A percentile compares a stretch with the other conserved stretches of the same genome.
Evolutionary conservation across 2,113 vertebrate genomes (phyloP).

Genomic region (Raja brachyura): DNA sequence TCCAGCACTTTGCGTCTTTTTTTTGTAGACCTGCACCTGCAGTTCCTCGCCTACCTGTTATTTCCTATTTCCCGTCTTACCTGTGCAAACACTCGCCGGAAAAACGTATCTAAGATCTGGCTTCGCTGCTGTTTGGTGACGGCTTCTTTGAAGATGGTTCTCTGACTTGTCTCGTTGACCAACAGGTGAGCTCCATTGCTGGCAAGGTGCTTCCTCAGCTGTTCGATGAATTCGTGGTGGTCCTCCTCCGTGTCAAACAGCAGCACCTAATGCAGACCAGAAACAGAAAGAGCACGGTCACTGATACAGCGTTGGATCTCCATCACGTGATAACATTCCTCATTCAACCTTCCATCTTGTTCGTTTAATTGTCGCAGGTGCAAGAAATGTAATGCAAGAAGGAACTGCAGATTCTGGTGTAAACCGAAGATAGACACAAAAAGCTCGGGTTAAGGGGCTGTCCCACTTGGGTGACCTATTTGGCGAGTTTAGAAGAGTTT

Average conservation of each 20-base stretch:
- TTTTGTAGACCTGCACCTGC: no score
- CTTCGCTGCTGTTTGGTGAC: constrained; percentile 78
- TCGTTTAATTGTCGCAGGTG: no score
- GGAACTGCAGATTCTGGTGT: no score
- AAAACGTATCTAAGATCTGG: constrained; percentile 84
- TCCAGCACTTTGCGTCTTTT: no score
- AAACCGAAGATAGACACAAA: no score
- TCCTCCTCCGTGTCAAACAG: constrained; percentile 68
- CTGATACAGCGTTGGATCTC: not conserved
- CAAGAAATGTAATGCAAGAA: no score
- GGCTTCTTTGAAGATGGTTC: constrained; percentile 67
- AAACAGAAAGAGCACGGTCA: not conserved
- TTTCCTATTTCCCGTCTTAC: constrained; percentile 49
- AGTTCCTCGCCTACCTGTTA: no score
- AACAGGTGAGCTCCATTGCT: constrained; percentile 47
- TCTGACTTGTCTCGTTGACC: constrained; percentile 61
- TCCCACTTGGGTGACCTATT: no score
- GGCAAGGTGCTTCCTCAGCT: constrained; percentile 51
- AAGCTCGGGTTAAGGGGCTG: no score
- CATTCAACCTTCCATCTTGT: no score
- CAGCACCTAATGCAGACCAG: constrained; percentile 63
- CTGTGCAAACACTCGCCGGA: constrained; percentile 85
- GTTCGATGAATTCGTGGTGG: constrained; percentile 60
- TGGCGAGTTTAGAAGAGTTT: no score
- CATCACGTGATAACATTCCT: not conserved